These are phyloP conservation scores for Beroe forskalii DNA, from an alignment of 37 sponge, comb jelly and placozoan genomes.

Conservation along the genomic window DNA sequence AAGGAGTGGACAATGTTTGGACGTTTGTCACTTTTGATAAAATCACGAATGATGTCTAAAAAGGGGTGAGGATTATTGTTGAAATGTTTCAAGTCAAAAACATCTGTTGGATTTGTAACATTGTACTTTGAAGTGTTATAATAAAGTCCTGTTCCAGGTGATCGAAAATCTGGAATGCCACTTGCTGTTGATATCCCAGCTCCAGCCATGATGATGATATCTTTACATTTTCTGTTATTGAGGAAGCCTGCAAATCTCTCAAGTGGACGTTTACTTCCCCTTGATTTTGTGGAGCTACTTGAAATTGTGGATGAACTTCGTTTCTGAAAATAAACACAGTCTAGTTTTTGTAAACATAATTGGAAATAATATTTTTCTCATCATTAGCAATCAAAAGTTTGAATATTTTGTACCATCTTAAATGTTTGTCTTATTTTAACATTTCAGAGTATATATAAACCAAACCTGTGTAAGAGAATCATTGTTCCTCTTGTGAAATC, in stretches of 20 bases:
- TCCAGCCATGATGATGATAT: slow-evolving; percentile 87
- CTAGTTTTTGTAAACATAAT: background rate
- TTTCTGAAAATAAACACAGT: background rate
- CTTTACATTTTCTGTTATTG: slow-evolving; percentile 67
- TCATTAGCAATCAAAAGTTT: no score
- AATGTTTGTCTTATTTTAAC: background rate
- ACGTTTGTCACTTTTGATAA: slow-evolving; percentile 76
- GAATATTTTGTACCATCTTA: background rate
- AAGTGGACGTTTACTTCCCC: background rate
- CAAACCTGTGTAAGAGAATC: background rate
- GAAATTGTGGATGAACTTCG: background rate
- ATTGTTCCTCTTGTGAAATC: background rate
- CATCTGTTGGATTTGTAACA: slow-evolving; percentile 76
- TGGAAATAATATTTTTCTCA: no score
- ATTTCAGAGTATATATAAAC: background rate
- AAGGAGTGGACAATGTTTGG: slow-evolving; percentile 83
- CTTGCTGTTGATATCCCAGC: slow-evolving; percentile 92
- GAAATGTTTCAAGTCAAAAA: slow-evolving; percentile 89
- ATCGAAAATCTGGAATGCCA: slow-evolving; percentile 96
- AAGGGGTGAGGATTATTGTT: slow-evolving; percentile 79
- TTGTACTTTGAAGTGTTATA: slow-evolving; percentile 90
- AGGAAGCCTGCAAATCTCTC: slow-evolving; percentile 68
- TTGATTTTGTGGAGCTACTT: background rate
- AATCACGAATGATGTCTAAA: slow-evolving; percentile 78
- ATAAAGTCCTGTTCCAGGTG: slow-evolving; percentile 90